A percentile compares a stretch with the other conserved stretches of the same genome.
Conservation (phyloP, 2,797 vertebrate species). For the Alcedo quadribrachys region DNA sequence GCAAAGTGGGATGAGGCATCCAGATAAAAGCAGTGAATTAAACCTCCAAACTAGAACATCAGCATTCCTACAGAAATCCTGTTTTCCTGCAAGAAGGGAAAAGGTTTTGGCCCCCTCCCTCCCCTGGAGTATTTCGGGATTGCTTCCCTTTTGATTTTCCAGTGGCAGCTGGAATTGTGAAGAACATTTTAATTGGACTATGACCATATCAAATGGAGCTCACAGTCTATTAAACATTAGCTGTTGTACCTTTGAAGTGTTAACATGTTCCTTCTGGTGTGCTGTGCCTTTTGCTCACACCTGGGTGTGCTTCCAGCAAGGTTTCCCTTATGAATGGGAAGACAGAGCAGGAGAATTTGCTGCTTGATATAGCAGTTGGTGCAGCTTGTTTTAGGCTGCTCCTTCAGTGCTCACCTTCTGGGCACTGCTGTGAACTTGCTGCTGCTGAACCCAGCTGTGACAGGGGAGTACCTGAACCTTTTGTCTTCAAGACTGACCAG, state of each 20-base stretch:
- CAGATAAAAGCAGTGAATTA: not conserved
- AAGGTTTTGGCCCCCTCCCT: not conserved
- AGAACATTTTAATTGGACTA: not conserved
- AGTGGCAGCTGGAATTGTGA: not conserved
- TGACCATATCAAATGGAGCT: not conserved
- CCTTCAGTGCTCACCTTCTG: not conserved
- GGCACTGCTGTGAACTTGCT: not conserved
- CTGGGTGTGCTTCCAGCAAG: not conserved
- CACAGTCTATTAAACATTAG: not conserved
- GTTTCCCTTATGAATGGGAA: not conserved
- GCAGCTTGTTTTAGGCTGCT: not conserved
- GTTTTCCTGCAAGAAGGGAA: not conserved
- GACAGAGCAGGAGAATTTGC: fast-evolving
- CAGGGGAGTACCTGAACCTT: not conserved
- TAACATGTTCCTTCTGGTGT: not conserved
- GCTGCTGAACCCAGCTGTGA: not conserved
- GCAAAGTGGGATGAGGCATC: not conserved
- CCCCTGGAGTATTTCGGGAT: not conserved
- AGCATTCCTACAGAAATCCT: not conserved
- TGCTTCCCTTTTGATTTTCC: not conserved
- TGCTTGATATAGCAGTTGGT: not conserved
- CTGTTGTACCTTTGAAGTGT: not conserved
- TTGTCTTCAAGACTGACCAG: not conserved
- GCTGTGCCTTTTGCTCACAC: not conserved
- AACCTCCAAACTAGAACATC: not conserved